Percentiles rank a stretch among this genome's conserved stretches.
Evolutionary conservation across 53 echinoderm and acorn worm genomes (phyloP).

Genomic region (Zoroaster sp.): DNA sequence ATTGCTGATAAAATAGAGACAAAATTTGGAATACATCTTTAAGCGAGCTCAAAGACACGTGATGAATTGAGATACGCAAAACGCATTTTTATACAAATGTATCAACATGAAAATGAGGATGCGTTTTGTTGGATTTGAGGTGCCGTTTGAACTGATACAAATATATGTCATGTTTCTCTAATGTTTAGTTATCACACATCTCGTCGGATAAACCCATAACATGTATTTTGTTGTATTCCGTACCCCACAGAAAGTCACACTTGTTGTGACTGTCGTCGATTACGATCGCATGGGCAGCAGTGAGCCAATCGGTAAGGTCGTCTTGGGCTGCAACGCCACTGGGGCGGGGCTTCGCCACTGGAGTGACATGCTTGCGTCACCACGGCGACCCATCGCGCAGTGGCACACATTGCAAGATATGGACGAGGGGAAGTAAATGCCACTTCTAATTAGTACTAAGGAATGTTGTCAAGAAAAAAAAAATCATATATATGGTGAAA

Average conservation of each 20-base stretch:
- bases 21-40: no score
- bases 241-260: conserved; percentile 93
- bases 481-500: background rate
- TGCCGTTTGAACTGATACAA: no score
- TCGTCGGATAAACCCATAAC: no score
- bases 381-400: conserved; percentile 98
- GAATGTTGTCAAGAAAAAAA: background rate
- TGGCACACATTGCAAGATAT: conserved; percentile 98
- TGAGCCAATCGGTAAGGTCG: conserved; percentile 97
- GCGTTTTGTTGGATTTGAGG: no score
- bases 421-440: conserved; percentile 72
- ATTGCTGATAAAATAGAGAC: no score
- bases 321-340: conserved; percentile 97
- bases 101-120: no score
- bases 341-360: conserved; percentile 99
- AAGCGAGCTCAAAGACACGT: no score
- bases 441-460: background rate
- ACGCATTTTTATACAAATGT: no score
- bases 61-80: no score
- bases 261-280: conserved; percentile 97
- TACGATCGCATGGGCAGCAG: conserved; percentile 99
- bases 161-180: no score
- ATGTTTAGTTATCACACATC: no score
- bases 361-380: conserved; percentile 99
- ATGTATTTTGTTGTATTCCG: no score